Evolutionary conservation across 2,888 invertebrate species (phyloP).

Genomic region (Eupeodes latifasciatus): DNA sequence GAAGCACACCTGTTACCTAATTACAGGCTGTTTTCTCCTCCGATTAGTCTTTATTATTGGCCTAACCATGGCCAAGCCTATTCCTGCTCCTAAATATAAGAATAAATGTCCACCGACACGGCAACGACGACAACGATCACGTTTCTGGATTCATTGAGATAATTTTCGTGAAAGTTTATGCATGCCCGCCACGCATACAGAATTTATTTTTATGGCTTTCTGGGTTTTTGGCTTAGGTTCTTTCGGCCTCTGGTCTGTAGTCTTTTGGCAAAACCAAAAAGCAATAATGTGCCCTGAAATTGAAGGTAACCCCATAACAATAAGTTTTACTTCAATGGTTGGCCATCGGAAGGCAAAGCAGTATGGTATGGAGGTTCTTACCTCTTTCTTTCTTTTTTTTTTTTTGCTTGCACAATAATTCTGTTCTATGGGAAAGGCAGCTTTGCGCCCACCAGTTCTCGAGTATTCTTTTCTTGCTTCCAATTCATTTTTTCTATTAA

Average conservation of each 20-base stretch:
- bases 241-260: neutral
- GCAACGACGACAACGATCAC: conserved; percentile 4
- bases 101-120: conserved; percentile 17
- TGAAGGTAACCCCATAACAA: conserved; percentile 39
- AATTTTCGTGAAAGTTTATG: conserved; percentile 44
- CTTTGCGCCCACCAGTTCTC: conserved; percentile 57
- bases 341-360: neutral
- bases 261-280: neutral
- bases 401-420: neutral
- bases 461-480: neutral
- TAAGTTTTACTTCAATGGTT: conserved; percentile 30
- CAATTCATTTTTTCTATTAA: neutral
- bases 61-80: conserved; percentile 34
- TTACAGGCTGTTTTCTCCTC: neutral
- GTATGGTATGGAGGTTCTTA: neutral
- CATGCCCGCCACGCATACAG: conserved; percentile 57
- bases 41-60: conserved; percentile 29
- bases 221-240: conserved; percentile 1
- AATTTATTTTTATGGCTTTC: conserved; percentile 30
- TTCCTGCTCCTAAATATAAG: conserved; percentile 13
- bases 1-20: conserved; percentile 73
- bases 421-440: neutral
- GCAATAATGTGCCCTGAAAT: conserved; percentile 13
- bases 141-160: conserved; percentile 47
- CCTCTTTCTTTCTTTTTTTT: neutral